Base-by-base conservation (phyloP, 23 tunicate genomes). In the Halocynthia aurantium region DNA sequence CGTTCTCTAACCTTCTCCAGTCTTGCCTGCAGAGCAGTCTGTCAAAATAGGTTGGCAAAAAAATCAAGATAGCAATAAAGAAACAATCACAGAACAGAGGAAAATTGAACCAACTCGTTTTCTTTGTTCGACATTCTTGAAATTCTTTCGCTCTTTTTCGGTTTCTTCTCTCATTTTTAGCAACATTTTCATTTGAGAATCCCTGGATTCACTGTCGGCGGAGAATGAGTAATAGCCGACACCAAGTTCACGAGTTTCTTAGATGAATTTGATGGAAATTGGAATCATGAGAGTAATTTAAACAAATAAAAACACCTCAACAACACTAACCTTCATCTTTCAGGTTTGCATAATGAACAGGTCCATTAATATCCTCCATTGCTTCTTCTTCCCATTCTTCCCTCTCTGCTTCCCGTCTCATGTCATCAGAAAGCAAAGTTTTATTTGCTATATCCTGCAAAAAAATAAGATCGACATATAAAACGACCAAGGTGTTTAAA, bases 171-270 rank as follows among this genome's bases (percentile, higher is more conserved):
- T 77, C 71, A 81, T 70, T 61, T 81, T 69, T 0, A 66, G 55
- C 70, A 94, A 61, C 54, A 87, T 72, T 72, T 81, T 81, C 81
- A 94, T 85, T 67, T 94, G 93, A 52, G 77, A 82, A 17, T 84
- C 81, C 62, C 99, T 76, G 52, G 84, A 68, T 52, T 77, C 87
- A 57, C 69, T 67, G 61, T 88, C 83, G 50, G 86, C 74, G 10
- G 99, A 94, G 56, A 94, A 94, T 22, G 86, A 76, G 78, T 76
- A 94, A 62, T 94, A 94, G 50, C 99, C 99, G 22, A 94, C 99
- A 50, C 99, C 99, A 0, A 94, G 85, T 61, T 94, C 99, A 8
- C 99, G 87, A 53, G 77, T 70, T 76, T 94, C 99, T 81, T 64
- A 7, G 57, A 22, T 60, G 64, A 60, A 15, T 60, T 17, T 60